Base-by-base conservation (phyloP, 2,888 invertebrate species). In the Agrilus biguttatus region DNA sequence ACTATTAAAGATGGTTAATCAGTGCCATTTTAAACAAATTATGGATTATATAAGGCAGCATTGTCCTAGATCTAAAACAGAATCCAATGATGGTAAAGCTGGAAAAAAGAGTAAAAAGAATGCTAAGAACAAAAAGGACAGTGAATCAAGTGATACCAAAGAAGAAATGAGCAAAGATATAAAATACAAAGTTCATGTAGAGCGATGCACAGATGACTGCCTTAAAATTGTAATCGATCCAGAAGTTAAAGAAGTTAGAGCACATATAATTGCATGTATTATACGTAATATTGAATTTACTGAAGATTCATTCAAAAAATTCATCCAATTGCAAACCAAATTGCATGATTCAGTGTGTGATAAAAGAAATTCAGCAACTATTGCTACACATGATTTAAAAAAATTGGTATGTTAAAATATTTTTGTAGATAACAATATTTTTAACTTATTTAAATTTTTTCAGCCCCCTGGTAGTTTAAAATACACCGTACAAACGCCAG, bases 341-440 rank as follows among this genome's bases (percentile, higher is more conserved):
- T 63, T 84, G 23, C 83, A 83, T 54, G 83, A 83, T 48, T 74
- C 75, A 0, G 67, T 85, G 8, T 89, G 89, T 60, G 79, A 82
- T 42, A 86, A 85, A 57, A 69, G 89, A 51, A 82, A 81, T 54
- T 66, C 71, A 1, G 83, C 86, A 0, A 87, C 88, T 0, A 82
- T 89, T 45, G 89, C 88, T 3, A 89, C 88, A 0, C 90, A 90
- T 62, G 88, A 89, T 60, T 64, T 83, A 48, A 69, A 66, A 35
- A 75, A 78, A 54, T 66, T 88, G 46, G 60, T 64, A 54, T 37
- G 39, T 37, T 34, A 28, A 10, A 28, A 2, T 23, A 23, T 23
- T 23, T n/a, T n/a, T n/a, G n/a, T 23, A 23, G 23, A 12, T 34
- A 14, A 10, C 39, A 17, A 10, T 44, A 32, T 14, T 40, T 35